A percentile compares a stretch with the other conserved stretches of the same genome.
Conservation (phyloP, 1,140 invertebrate genomes). For the Conus betulinus region DNA sequence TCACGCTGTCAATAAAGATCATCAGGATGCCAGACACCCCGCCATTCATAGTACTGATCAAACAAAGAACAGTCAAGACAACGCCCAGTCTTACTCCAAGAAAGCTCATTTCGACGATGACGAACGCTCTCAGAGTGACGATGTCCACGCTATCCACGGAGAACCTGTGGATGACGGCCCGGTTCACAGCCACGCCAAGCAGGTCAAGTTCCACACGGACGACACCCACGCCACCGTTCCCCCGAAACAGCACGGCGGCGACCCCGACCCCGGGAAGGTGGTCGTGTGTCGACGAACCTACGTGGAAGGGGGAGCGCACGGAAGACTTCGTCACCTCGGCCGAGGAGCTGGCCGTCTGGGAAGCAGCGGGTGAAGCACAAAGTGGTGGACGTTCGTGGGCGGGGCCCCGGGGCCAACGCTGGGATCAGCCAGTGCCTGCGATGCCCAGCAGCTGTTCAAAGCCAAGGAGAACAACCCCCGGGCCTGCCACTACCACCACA, state of each 20-base stretch:
- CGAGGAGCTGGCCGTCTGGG: slow-evolving; percentile 49
- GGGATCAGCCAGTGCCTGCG: slow-evolving; percentile 76
- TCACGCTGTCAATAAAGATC: neutral
- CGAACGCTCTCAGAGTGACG: neutral
- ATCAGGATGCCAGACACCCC: neutral
- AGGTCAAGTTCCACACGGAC: neutral
- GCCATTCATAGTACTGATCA: neutral
- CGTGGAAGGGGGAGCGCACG: slow-evolving; percentile 56
- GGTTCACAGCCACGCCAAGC: neutral
- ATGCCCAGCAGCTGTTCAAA: slow-evolving; percentile 62
- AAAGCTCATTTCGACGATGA: neutral
- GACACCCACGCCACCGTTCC: neutral
- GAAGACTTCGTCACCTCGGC: slow-evolving; percentile 44
- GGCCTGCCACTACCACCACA: slow-evolving; percentile 62
- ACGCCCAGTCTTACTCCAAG: neutral
- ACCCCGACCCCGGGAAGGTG: neutral
- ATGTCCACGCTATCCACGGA: neutral
- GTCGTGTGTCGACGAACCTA: slow-evolving; percentile 45
- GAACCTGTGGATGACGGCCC: neutral
- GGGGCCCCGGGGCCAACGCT: slow-evolving; percentile 58
- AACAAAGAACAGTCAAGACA: neutral
- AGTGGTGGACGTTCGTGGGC: neutral
- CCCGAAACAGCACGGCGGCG: neutral
- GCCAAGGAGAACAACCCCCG: slow-evolving; percentile 57
- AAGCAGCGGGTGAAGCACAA: slow-evolving; percentile 45